Base-by-base conservation (phyloP, 1,140 invertebrate species). In the Alviniconcha marisindica region DNA sequence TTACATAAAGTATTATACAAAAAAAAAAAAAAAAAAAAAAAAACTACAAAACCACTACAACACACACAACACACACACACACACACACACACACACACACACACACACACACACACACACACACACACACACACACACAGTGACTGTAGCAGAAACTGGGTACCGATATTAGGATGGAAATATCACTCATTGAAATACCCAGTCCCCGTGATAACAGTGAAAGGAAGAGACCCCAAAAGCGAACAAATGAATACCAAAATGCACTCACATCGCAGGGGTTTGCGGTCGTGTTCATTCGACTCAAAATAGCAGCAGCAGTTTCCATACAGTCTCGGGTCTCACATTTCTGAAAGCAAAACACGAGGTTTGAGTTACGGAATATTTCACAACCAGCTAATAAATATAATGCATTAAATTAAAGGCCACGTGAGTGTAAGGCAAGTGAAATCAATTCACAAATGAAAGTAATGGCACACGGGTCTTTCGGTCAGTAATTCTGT, bases 271-370 rank as follows among this genome's bases (percentile, higher is more conserved):
- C 33, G 42, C 80, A 82, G 3, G 80, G 80, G 48, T 73, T 38
- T 2, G 66, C 80, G 5, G 63, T 24, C 15, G 48, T 54, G 28
- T 73, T 73, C 80, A 82, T 82, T 31, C 80, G 40, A 21, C 80
- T 51, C 12, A 82, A 51, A 51, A 82, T 82, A 42, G 63, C 69
- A 36, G 80, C 80, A 44, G 80, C 80, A 73, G 80, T 71, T 71
- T 82, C 80, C 51, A 82, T 71, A 71, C 80, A 82, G 33, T 82
- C 69, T 51, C 63, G 60, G 3, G 80, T 82, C 51, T 82, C 69
- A 71, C 80, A 82, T n/a, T 21, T 73, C 80, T 82, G 63, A 71
- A 73, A 82, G 31, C 36, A 38, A 51, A 24, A 33, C 38, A n/a
- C 42, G 1, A 76, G 12, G 0, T 24, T 44, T 14, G 18, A 24